Percentiles rank a stretch among this genome's conserved stretches.
Evolutionary conservation across 2,888 invertebrate species (phyloP).

Genomic region (Ophion ventricosus): DNA sequence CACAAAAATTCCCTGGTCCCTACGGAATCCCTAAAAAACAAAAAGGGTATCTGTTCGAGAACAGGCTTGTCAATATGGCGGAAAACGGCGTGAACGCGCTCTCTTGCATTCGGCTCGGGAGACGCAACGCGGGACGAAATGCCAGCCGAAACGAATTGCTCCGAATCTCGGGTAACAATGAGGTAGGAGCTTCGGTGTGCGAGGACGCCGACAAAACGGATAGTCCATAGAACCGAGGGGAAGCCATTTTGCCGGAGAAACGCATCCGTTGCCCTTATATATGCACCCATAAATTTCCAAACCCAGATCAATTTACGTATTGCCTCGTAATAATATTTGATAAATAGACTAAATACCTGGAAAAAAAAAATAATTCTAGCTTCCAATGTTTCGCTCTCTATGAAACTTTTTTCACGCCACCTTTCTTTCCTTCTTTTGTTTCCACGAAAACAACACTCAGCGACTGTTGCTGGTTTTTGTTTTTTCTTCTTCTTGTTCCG

Average conservation of each 20-base stretch:
- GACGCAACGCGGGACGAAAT: background rate
- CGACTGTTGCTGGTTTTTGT: too few relatives aligned
- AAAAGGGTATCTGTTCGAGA: background rate
- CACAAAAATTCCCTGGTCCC: too few relatives aligned
- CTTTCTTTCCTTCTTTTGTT: too few relatives aligned
- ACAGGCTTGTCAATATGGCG: background rate
- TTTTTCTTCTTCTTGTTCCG: too few relatives aligned
- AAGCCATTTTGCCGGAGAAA: slow-evolving; percentile 59
- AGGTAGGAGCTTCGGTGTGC: background rate
- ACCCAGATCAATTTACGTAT: background rate
- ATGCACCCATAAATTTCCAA: background rate
- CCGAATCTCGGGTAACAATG: background rate
- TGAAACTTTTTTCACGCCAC: too few relatives aligned
- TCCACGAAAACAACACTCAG: too few relatives aligned
- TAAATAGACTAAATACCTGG: too few relatives aligned
- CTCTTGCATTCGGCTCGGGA: background rate
- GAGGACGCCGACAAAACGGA: slow-evolving; percentile 26
- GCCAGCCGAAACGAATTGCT: background rate
- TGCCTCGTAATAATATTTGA: too few relatives aligned
- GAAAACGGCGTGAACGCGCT: background rate
- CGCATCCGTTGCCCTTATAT: background rate
- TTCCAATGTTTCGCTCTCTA: too few relatives aligned
- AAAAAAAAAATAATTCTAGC: too few relatives aligned
- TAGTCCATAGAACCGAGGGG: background rate
- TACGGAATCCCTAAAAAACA: too few relatives aligned